Evolutionary conservation across 1,140 invertebrate genomes (phyloP), one percentile per base, ranked within the genome.

Genomic region (Drosophila watanabei): DNA sequence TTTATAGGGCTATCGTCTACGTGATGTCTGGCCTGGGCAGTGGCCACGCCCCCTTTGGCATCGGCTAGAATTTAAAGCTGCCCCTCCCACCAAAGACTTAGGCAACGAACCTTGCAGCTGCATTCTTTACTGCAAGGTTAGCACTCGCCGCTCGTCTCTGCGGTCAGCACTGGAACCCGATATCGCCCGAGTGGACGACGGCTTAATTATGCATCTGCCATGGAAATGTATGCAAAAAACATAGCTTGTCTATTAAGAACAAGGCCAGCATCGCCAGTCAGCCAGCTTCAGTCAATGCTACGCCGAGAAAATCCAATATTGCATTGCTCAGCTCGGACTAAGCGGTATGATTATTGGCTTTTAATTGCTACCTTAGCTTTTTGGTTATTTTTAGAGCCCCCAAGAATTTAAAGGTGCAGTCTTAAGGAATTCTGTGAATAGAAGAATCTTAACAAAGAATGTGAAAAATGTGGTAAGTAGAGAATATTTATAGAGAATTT

Each of bases 231-330:
- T 88, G 80, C 83, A 87, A 87, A 87, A 84, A 86, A 73, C 66
- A 57, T 16, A 63, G 60, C 57, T 78, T 66, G 64, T 71, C 84
- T 84, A 88, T 88, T 88, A 88, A 89, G 84, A 88, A 88, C 84
- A 75, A 88, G 84, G 84, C 85, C 76, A 89, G 72, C 85, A 57
- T 77, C 68, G 59, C 70, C 60, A 54, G 56, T 62, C 48, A 18
- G 52, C 43, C 45, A 49, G 10, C 56, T 4, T 24, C 33, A 32
- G 20, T 24, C 37, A 71, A 41, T 46, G 39, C 32, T 51, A 43
- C 0, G 46, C 37, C 48, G 28, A 70, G 51, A 58, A 28, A 70
- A 33, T 39, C 65, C 5, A 49, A 33, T 39, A 24, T 49, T 24
- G 16, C 65, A 68, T 33, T 68, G 65, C 65, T 45, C 6, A 43